Percentiles rank a stretch among this genome's conserved stretches.
phyloP scores from a whole-genome alignment of 1,140 invertebrate species.

The Anastrepha obliqua region DNA sequence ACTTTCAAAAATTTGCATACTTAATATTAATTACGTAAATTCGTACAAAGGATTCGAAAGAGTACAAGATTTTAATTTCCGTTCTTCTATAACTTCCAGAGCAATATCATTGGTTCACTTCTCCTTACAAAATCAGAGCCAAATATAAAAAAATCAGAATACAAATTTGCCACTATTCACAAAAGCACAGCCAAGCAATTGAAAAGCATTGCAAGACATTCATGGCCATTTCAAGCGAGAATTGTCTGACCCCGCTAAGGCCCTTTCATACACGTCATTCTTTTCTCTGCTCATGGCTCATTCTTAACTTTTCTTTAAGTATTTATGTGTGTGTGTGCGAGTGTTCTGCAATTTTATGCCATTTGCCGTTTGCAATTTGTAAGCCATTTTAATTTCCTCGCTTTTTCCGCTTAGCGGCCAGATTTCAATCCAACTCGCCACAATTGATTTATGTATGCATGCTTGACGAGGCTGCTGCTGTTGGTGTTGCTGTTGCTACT shows the following conservation, averaged over 20 bases:
- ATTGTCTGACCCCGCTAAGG: not conserved
- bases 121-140: not conserved
- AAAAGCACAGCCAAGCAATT: not conserved
- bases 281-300: not conserved
- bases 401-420: slow-evolving; percentile 46
- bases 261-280: not conserved
- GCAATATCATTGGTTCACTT: too few relatives aligned
- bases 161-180: slow-evolving; percentile 16
- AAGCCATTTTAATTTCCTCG: slow-evolving; percentile 51
- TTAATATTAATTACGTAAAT: too few relatives aligned
- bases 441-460: slow-evolving; percentile 7
- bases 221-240: slow-evolving; percentile 8
- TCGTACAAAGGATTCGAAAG: too few relatives aligned
- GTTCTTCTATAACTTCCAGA: too few relatives aligned
- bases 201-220: not conserved
- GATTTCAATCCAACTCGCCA: slow-evolving; percentile 33
- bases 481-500: not conserved
- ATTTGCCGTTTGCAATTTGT: slow-evolving; percentile 46
- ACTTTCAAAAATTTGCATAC: too few relatives aligned
- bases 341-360: slow-evolving; percentile 31
- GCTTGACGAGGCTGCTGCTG: not conserved
- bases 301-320: slow-evolving; percentile 13
- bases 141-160: not conserved
- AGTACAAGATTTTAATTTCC: too few relatives aligned
- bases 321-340: not conserved